A percentile compares a stretch with the other conserved stretches of the same genome.
Conservation (phyloP, 2,113 vertebrate genomes). For the Malurus melanocephalus region DNA sequence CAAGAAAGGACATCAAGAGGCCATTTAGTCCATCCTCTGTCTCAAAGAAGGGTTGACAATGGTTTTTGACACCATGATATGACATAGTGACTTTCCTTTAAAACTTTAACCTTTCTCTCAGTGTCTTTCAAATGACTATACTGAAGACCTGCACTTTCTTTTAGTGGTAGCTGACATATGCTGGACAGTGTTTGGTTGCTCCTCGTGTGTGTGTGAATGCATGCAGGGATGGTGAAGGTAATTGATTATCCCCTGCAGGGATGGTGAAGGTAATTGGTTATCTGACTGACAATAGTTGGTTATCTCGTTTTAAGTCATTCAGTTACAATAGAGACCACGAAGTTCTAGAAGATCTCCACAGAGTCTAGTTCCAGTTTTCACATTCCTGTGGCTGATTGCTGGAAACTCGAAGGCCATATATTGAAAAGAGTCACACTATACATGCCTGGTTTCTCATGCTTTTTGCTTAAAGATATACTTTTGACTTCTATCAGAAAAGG, state of each 20-base stretch:
- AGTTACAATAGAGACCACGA: neutral
- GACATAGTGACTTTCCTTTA: neutral
- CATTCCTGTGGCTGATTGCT: neutral
- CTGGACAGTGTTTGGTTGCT: neutral
- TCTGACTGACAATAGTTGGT: neutral
- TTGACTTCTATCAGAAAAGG: neutral
- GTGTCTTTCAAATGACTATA: neutral
- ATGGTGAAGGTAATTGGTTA: neutral
- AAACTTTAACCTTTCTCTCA: neutral
- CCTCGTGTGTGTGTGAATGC: neutral
- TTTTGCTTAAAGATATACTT: neutral
- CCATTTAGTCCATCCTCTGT: neutral
- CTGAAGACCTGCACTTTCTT: neutral
- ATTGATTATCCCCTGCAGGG: neutral
- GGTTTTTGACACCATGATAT: neutral
- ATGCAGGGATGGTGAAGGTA: neutral
- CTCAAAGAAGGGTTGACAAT: neutral
- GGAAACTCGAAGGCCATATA: neutral
- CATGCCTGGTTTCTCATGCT: neutral
- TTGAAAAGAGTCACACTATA: neutral
- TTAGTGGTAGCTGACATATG: neutral
- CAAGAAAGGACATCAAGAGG: neutral
- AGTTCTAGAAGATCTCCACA: neutral
- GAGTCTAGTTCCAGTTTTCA: neutral
- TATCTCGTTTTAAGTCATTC: neutral